Evolutionary conservation across 2,113 vertebrate genomes (phyloP), one percentile per base, ranked within the genome.

Genomic region (Pterocles orientalis): DNA sequence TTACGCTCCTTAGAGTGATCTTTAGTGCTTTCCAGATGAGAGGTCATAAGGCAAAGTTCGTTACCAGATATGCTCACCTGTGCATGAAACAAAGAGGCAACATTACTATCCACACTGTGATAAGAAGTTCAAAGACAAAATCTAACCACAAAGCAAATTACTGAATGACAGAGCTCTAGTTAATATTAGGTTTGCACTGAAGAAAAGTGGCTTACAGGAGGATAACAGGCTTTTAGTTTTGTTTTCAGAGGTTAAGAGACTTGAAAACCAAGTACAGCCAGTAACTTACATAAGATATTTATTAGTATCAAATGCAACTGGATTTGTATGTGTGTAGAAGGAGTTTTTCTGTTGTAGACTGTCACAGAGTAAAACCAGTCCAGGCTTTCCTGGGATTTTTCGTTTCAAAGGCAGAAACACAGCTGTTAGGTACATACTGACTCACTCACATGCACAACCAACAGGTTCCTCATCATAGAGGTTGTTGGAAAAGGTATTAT

Each of bases 11-110:
- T 33, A 7, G 98, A 90, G 18, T 99, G 98, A 28, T 94, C 77
- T 96, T 98, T 99, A 91, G 99, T 99, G 96, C 99, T 99, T 91
- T 99, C 99, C 84, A 99, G 95, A 94, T 99, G 99, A 25, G 99
- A 99, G 3, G 99, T 99, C 99, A 99, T 99, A 89, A 99, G 97
- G 69, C 97, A 99, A 58, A 99, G 82, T 58, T 98, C 99, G 80
- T 98, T 98, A 33, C 98, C 98, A 77, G 94, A 98, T 62, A 99
- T 68, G 34, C 64, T 98, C 68, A 98, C 99, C 99, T 99, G 90
- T 18, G 43, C 36, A 3, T 61, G 33, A 77, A 94, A 92, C 33
- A 76, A 60, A 84, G 62, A 62, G 18, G 23, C 31, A 81, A 29
- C 2, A 3, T 88, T 76, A 83, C 33, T 23, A 50, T 14, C 34